Evolutionary conservation across 1,140 invertebrate species (phyloP), one percentile per base, ranked within the genome.

Genomic region (Psilanteris sp.): DNA sequence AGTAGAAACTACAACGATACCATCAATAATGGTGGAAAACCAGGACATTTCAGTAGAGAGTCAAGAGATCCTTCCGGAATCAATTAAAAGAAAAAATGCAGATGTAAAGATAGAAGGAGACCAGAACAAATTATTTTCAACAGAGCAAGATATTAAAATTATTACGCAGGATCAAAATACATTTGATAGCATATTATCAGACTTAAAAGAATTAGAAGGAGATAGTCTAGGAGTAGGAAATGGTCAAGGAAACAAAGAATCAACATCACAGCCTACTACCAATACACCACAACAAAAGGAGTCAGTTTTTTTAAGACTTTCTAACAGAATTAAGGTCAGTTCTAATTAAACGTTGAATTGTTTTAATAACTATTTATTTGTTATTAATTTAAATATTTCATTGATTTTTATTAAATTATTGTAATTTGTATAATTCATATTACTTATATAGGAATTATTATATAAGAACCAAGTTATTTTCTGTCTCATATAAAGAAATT

Each of bases 271-370:
- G 9, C 81, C 85, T 1, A 68, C 84, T 0, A 64, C 82, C 2
- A 73, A 82, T 0, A 83, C 82, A 0, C 90, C 89, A 9, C 90
- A 90, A 37, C 91, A 91, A 80, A 97, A 98, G 74, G 97, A 99
- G 88, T 97, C 96, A 2, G 95, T 99, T 13, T 98, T 99, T 85
- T 91, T 98, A 77, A 91, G 97, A 71, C 89, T 99, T 14, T 96
- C 95, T 22, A 99, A 99, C 88, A 93, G 97, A 80, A 97, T 99
- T 15, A 98, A 98, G 91, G 94, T 95, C 83, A 66, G 41, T 27
- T 9, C 14, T 41, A 15, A 8, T 36, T 10, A 16, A 15, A n/a
- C 1, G 22, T 9, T 11, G 4, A n/a, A 16, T n/a, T n/a, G n/a
- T n/a, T n/a, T n/a, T n/a, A n/a, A n/a, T n/a, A n/a, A n/a, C n/a